phyloP scores from a whole-genome alignment of 2,888 invertebrate genomes.

The Sphaerophoria rueppellii region DNA sequence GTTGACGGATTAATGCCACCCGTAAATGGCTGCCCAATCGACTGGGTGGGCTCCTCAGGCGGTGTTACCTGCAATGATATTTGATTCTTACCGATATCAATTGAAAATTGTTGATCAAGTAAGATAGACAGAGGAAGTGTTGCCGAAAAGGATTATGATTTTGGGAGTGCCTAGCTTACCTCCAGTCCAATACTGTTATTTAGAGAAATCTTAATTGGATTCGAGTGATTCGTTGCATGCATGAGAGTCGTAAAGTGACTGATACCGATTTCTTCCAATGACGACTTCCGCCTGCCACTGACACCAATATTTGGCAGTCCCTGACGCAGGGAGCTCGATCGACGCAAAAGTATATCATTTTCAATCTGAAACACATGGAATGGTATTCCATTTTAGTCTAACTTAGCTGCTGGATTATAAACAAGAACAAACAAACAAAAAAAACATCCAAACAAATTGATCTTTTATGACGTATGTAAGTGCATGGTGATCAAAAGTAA shows the following conservation, averaged over 20 bases:
- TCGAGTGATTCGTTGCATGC: constrained; percentile 86
- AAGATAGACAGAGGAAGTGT: not conserved
- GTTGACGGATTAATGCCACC: constrained; percentile 82
- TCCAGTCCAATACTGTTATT: constrained; percentile 94
- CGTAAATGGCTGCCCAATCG: constrained; percentile 81
- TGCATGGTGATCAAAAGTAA: constrained; percentile 64
- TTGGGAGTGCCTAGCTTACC: constrained; percentile 76
- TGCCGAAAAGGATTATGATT: not conserved
- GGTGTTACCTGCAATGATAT: constrained; percentile 85
- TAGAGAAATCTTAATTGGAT: constrained; percentile 92
- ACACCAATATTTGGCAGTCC: constrained; percentile 87
- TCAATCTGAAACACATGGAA: constrained; percentile 82
- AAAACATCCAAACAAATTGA: constrained; percentile 61
- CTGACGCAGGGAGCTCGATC: constrained; percentile 92
- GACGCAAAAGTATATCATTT: constrained; percentile 91
- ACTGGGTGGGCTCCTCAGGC: constrained; percentile 84
- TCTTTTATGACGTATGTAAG: constrained; percentile 53
- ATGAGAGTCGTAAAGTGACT: constrained; percentile 89
- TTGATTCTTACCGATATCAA: constrained; percentile 77
- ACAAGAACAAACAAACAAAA: not conserved
- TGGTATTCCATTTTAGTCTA: constrained; percentile 10
- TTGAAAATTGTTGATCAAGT: constrained; percentile 15
- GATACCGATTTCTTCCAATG: constrained; percentile 92
- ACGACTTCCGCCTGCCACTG: constrained; percentile 88
- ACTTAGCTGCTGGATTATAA: not conserved